Conservation (phyloP, 2,113 vertebrate species). For the Burhinus oedicnemus region DNA sequence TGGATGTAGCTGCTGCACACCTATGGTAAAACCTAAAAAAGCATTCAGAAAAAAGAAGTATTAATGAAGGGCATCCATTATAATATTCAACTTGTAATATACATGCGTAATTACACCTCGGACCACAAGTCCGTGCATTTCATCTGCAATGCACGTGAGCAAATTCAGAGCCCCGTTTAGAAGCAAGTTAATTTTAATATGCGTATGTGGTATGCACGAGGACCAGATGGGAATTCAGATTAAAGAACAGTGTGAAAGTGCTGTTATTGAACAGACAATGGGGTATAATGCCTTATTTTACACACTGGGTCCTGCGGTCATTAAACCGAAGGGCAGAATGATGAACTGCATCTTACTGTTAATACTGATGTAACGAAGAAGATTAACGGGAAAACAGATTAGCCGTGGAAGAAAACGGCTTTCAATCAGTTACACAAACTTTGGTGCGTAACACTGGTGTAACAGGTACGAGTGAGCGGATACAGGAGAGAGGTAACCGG, state of each 20-base stretch:
- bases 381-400: background rate
- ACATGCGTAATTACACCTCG: background rate
- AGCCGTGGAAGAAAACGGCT: background rate
- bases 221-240: slow-evolving; percentile 34
- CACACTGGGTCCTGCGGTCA: background rate
- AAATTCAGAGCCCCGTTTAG: background rate
- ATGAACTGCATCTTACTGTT: background rate
- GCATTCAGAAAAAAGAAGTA: background rate
- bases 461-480: background rate
- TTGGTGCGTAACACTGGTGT: background rate
- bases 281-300: background rate
- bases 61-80: background rate
- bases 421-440: background rate
- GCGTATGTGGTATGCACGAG: background rate
- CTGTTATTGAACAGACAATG: background rate
- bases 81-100: rapidly evolving
- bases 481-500: background rate
- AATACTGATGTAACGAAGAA: rapidly evolving
- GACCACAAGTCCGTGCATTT: background rate
- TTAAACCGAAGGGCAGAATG: background rate
- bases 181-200: slow-evolving; percentile 3
- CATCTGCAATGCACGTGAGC: background rate
- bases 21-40: slow-evolving; percentile 88
- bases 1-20: slow-evolving; percentile 94
- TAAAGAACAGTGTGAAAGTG: background rate